Conservation (phyloP, 1,140 invertebrate genomes). For the Steinernema khuongi region DNA sequence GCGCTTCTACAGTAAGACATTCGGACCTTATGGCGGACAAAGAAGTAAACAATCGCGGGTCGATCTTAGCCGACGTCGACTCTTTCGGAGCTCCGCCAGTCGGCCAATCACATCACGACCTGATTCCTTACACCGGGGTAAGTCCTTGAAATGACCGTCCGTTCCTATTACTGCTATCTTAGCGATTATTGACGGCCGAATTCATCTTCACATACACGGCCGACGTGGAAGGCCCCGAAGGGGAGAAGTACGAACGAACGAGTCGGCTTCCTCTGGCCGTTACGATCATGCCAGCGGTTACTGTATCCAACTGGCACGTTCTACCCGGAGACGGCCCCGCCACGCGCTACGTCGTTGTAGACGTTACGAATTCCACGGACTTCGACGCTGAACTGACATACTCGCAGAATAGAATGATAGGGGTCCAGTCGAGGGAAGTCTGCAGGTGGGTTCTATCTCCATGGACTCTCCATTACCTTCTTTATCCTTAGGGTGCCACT, state of each 20-base stretch:
- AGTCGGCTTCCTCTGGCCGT: slow-evolving; percentile 47
- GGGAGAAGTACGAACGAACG: slow-evolving; percentile 39
- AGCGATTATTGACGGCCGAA: slow-evolving; percentile 49
- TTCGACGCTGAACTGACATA: slow-evolving; percentile 53
- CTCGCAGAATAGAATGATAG: slow-evolving; percentile 39
- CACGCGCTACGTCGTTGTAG: slow-evolving; percentile 49
- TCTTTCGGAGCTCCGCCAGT: neutral
- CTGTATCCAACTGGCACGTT: slow-evolving; percentile 54
- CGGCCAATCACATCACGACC: slow-evolving; percentile 43
- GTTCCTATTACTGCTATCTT: slow-evolving; percentile 25
- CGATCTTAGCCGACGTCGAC: too few species aligned
- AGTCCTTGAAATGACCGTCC: neutral
- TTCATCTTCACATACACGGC: slow-evolving; percentile 49
- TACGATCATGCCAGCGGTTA: slow-evolving; percentile 55
- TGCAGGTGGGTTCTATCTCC: slow-evolving; percentile 42
- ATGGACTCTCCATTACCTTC: slow-evolving; percentile 23
- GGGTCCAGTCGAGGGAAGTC: slow-evolving; percentile 52
- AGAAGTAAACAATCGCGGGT: neutral
- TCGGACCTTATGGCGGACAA: slow-evolving; percentile 11
- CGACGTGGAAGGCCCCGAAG: slow-evolving; percentile 40
- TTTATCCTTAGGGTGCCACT: slow-evolving; percentile 48
- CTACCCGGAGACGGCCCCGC: slow-evolving; percentile 50
- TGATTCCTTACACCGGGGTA: slow-evolving; percentile 56
- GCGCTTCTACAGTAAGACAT: neutral
- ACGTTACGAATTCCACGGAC: slow-evolving; percentile 56